Percentiles rank a stretch among this genome's conserved stretches.
Conservation (phyloP, 2,797 vertebrate genomes). For the Melanotaenia pygmaea region DNA sequence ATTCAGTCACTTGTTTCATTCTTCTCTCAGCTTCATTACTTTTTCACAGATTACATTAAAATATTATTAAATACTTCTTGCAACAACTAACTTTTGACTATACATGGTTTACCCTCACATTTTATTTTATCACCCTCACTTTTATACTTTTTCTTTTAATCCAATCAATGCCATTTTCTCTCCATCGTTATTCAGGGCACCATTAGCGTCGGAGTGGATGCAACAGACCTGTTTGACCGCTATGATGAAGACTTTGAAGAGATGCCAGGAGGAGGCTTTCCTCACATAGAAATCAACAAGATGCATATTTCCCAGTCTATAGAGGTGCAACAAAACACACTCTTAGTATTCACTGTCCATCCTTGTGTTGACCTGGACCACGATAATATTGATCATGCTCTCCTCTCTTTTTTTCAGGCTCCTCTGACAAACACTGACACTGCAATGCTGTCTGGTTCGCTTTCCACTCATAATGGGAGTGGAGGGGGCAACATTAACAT, state of each 20-base stretch:
- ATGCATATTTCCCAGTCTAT: conserved; percentile 99
- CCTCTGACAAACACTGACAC: conserved; percentile 93
- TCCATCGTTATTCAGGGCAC: conserved; percentile 86
- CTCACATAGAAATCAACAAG: conserved; percentile 96
- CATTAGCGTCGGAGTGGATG: conserved; percentile 96
- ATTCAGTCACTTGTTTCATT: background rate
- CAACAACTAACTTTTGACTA: background rate
- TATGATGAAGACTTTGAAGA: conserved; percentile 98
- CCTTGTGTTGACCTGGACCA: background rate
- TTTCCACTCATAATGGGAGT: conserved; percentile 95
- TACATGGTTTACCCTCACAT: conserved; percentile 8
- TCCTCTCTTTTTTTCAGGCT: conserved; percentile 81
- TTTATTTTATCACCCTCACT: background rate
- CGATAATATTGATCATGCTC: background rate
- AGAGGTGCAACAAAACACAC: conserved; percentile 83
- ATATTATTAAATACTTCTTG: background rate
- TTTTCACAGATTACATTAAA: conserved; percentile 1
- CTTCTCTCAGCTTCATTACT: conserved; percentile 4
- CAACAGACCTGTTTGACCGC: conserved; percentile 97
- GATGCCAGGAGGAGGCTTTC: conserved; percentile 90
- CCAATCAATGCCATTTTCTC: conserved; percentile 13
- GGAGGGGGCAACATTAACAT: conserved; percentile 95
- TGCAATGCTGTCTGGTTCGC: conserved; percentile 94
- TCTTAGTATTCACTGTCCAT: conserved; percentile 3
- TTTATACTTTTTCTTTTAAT: conserved; percentile 21